Conservation (phyloP, 23 tunicate species). For the Botrylloides violaceus region DNA sequence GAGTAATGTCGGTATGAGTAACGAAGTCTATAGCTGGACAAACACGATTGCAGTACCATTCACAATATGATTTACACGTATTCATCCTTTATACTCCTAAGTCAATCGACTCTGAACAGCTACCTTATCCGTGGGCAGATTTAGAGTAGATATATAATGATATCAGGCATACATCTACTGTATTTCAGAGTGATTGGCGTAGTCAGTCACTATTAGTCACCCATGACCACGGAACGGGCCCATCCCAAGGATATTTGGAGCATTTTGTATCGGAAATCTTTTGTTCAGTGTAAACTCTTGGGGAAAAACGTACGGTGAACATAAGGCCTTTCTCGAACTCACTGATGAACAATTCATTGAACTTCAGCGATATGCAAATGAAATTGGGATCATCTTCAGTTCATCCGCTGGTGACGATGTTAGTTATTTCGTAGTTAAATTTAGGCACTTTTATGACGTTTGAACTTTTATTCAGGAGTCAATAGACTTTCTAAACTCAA, state of each 20-base stretch:
- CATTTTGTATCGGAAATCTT: too few relatives aligned
- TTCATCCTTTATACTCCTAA: too few relatives aligned
- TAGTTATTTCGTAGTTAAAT: background rate
- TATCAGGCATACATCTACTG: background rate
- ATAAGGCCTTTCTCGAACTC: conserved; percentile 19
- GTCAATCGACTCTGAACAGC: too few relatives aligned
- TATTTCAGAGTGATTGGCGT: background rate
- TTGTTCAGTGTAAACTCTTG: conserved; percentile 15
- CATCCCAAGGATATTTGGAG: too few relatives aligned
- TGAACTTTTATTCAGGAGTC: conserved; percentile 3
- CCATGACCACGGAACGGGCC: too few relatives aligned
- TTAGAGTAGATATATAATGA: too few relatives aligned
- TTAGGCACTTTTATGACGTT: background rate
- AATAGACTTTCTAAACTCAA: conserved; percentile 8
- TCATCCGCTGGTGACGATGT: conserved; percentile 24
- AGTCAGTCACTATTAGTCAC: too few relatives aligned
- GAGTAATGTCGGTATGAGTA: too few relatives aligned
- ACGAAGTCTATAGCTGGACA: too few relatives aligned
- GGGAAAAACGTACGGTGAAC: conserved; percentile 21
- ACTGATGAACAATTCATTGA: conserved; percentile 21
- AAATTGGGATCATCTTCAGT: conserved; percentile 13
- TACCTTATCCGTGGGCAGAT: too few relatives aligned
- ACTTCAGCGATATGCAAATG: conserved; percentile 4
- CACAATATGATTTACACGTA: too few relatives aligned
- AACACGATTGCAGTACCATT: too few relatives aligned